These are phyloP conservation scores for Druon quercuslanigerum DNA, from an alignment of 1,140 invertebrate genomes.

Conservation along the genomic window DNA sequence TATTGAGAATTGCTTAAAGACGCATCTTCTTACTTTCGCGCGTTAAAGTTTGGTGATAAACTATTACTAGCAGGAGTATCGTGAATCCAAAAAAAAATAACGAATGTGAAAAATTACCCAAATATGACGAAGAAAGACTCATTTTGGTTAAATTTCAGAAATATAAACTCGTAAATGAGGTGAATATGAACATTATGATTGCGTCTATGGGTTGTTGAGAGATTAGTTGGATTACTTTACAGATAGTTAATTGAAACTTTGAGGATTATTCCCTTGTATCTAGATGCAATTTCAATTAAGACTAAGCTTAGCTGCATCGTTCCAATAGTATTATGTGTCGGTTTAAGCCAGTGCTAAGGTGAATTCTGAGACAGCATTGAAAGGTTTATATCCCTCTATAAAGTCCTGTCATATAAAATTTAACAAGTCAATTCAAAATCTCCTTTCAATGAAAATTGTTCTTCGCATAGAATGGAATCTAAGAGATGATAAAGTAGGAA, in stretches of 20 bases:
- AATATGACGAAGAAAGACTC: neutral
- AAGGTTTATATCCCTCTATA: constrained; percentile 1
- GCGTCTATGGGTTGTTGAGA: constrained; percentile 23
- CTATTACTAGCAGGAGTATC: too few species aligned
- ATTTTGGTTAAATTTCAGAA: constrained; percentile 2
- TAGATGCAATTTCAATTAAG: constrained; percentile 27
- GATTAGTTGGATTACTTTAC: constrained; percentile 24
- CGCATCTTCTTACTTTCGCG: too few species aligned
- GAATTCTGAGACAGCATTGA: constrained; percentile 6
- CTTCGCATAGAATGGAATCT: too few species aligned
- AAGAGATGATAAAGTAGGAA: too few species aligned
- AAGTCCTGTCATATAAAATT: neutral
- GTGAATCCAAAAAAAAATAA: too few species aligned
- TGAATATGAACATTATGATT: constrained; percentile 2
- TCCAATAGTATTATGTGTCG: constrained; percentile 19
- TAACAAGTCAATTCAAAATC: neutral
- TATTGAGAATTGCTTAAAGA: too few species aligned
- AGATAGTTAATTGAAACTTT: constrained; percentile 30
- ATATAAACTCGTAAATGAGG: neutral
- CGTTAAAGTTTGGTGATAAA: too few species aligned
- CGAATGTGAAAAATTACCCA: neutral
- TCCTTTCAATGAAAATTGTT: neutral
- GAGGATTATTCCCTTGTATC: constrained; percentile 24
- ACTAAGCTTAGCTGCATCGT: constrained; percentile 11
- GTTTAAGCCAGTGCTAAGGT: neutral